phyloP scores from a whole-genome alignment of 1,140 invertebrate species.

The Drosophila ananassae region DNA sequence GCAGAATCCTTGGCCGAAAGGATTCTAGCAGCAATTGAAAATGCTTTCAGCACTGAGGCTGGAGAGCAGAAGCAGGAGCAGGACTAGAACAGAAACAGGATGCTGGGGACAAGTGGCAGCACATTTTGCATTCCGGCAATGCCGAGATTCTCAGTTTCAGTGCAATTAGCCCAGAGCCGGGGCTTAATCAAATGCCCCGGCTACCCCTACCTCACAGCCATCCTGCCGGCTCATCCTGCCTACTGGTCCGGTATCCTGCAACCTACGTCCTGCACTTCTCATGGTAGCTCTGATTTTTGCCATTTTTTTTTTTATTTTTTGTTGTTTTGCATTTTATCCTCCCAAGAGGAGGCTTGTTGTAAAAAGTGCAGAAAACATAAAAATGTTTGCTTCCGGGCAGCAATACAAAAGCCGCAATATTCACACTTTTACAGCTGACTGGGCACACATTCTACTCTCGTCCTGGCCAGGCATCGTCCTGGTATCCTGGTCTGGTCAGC shows the following conservation, averaged over 20 bases:
- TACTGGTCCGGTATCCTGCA: background rate
- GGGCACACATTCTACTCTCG: conserved; percentile 5
- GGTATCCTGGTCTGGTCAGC: background rate
- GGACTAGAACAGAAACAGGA: conserved; percentile 4
- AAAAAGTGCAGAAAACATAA: conserved; percentile 36
- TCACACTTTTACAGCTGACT: conserved; percentile 54
- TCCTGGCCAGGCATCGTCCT: background rate
- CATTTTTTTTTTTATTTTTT: background rate
- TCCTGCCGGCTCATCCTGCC: background rate
- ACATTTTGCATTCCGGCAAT: conserved; percentile 16
- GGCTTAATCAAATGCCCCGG: conserved; percentile 53
- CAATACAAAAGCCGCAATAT: conserved; percentile 58
- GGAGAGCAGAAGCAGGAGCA: background rate
- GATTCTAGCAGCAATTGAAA: background rate
- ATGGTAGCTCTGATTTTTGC: background rate
- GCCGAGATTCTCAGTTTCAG: conserved; percentile 36
- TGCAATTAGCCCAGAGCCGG: conserved; percentile 27
- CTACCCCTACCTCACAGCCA: conserved; percentile 1
- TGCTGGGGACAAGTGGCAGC: conserved; percentile 14
- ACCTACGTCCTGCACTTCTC: background rate
- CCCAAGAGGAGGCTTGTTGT: conserved; percentile 10
- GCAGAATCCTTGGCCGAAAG: background rate
- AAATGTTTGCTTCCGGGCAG: conserved; percentile 41
- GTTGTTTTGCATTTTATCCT: background rate
- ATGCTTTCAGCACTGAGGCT: background rate